Percentiles rank a stretch among this genome's conserved stretches.
phyloP scores from a whole-genome alignment of 2,797 vertebrate genomes.

The Phoeniculus purpureus region DNA sequence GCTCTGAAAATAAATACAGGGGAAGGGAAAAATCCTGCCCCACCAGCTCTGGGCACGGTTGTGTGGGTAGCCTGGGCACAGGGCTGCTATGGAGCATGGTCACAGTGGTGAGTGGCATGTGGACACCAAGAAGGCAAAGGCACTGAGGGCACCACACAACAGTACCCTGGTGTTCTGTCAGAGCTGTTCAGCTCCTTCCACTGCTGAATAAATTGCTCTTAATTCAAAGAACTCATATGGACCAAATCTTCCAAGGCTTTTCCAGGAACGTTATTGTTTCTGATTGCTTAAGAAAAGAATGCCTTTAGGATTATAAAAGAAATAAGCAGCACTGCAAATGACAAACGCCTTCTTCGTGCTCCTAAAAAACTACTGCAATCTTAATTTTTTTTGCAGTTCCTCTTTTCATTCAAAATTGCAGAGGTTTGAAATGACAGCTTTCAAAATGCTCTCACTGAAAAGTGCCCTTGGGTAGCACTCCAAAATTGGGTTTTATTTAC shows the following conservation, averaged over 20 bases:
- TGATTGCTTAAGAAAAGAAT: not conserved
- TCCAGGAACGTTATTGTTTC: not conserved
- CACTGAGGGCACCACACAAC: rapidly evolving
- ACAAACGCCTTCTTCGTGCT: not conserved
- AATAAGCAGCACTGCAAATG: not conserved
- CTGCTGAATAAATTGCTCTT: not conserved
- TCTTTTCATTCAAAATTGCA: constrained; percentile 39
- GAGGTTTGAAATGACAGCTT: constrained; percentile 31
- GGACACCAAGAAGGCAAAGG: not conserved
- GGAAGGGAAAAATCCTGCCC: not conserved
- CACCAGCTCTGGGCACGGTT: rapidly evolving
- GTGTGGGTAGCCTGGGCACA: not conserved
- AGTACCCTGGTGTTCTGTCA: not conserved
- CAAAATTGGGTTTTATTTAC: not conserved
- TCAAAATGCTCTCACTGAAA: not conserved
- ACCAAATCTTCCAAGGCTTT: not conserved
- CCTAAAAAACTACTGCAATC: not conserved
- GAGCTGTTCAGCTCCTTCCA: not conserved
- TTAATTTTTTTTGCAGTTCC: not conserved
- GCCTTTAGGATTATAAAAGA: not conserved
- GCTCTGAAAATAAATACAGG: not conserved
- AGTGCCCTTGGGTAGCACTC: not conserved
- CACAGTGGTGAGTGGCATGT: not conserved
- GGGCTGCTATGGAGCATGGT: not conserved
- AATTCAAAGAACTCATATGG: not conserved